These are phyloP conservation scores for Norana najaformis DNA, from an alignment of 2,888 invertebrate genomes.

Conservation along the genomic window DNA sequence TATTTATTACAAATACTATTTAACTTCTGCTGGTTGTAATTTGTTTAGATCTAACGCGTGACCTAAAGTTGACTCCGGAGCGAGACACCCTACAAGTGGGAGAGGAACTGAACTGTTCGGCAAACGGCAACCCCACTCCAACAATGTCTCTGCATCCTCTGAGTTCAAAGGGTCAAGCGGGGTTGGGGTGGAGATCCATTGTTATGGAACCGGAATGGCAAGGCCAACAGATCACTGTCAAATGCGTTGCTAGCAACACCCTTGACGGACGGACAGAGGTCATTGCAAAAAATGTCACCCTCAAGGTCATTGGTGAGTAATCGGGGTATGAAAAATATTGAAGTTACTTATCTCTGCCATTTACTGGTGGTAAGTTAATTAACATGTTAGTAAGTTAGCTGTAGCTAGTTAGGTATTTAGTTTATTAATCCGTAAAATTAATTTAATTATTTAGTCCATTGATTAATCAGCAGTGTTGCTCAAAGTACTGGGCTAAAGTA, in stretches of 20 bases:
- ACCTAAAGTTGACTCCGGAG: not conserved
- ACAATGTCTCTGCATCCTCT: constrained; percentile 18
- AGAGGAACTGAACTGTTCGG: not conserved
- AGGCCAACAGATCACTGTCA: not conserved
- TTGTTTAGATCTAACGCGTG: constrained; percentile 8
- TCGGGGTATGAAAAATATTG: not conserved
- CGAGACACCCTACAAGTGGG: not conserved
- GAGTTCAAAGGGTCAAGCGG: not conserved
- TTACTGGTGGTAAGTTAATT: not conserved
- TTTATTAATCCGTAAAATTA: too few relatives aligned
- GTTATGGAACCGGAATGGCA: constrained; percentile 22
- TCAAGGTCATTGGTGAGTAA: not conserved
- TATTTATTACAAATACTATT: too few relatives aligned
- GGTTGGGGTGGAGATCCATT: not conserved
- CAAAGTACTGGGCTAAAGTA: too few relatives aligned
- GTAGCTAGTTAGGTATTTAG: too few relatives aligned
- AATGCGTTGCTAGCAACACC: constrained; percentile 8
- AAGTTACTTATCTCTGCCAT: not conserved
- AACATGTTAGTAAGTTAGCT: not conserved
- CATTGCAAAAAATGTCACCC: not conserved
- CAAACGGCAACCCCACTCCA: constrained; percentile 4
- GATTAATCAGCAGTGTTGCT: too few relatives aligned
- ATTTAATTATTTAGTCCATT: too few relatives aligned
- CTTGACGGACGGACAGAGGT: constrained; percentile 9
- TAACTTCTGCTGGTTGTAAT: not conserved